Base-by-base conservation (phyloP, 2,888 invertebrate species). In the Tenthredo notha region DNA sequence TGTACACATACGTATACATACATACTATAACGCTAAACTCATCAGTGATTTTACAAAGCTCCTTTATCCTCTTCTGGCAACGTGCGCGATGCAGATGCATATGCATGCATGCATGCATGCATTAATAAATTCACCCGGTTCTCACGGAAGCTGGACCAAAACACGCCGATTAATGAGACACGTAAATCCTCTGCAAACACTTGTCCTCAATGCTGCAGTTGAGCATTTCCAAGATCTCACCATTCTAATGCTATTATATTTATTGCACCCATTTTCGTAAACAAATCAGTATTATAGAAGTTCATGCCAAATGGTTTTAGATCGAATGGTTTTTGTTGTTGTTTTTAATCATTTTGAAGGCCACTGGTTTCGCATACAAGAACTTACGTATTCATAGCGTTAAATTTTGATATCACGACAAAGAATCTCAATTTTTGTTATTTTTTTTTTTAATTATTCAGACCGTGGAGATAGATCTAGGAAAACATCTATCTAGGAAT, bases 31-130 rank as follows among this genome's bases (percentile, higher is more conserved):
- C 10, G 21, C 18, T 25, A 80, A 37, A 80, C 40, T 29, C 25
- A 29, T 54, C n/a, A 1, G 77, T 54, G 61, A 33, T 74, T 50
- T 37, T 37, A 61, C 58, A 80, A 80, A 80, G 80, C 61, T 40
- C n/a, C 61, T 40, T 80, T 61, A 80, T 58, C 61, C 61, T 43
- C 10, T 21, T 61, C 61, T 80, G 80, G 80, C 80, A 80, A 37
- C 21, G 58, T 25, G 25, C 15, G 50, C 29, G 33, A 18, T 67
- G 67, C 67, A n/a, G n/a, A n/a, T n/a, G n/a, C n/a, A n/a, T n/a
- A 67, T 67, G 67, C 67, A 67, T 67, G 37, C 37, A 37, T 37
- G 33, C 33, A 33, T n/a, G 29, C 7, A 37, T 37, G 33, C 54
- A 77, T 77, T 77, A 77, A 77, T 77, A 67, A 67, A 67, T 33